phyloP scores from a whole-genome alignment of 2,888 invertebrate species.

The Cephonodes hylas region DNA sequence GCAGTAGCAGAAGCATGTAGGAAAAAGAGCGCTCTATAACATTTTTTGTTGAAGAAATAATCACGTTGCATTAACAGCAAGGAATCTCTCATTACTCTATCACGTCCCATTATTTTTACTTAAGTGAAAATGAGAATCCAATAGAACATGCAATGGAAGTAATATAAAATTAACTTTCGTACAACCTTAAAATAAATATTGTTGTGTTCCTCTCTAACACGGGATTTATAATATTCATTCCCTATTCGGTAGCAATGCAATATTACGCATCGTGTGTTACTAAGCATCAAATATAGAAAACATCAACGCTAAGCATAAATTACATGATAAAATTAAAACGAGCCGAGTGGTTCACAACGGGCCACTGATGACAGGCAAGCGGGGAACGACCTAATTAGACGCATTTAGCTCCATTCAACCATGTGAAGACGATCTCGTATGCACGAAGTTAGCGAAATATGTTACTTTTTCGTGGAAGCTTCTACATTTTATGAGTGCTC shows the following conservation, averaged over 20 bases:
- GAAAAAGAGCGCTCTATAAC: too few relatives aligned
- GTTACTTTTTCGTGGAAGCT: background rate
- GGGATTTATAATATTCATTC: too few relatives aligned
- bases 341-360: conserved; percentile 5
- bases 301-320: background rate
- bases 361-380: conserved; percentile 12
- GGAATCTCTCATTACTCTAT: too few relatives aligned
- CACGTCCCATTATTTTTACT: too few relatives aligned
- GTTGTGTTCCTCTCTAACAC: too few relatives aligned
- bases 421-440: background rate
- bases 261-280: background rate
- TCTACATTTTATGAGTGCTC: background rate
- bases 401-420: conserved; percentile 18
- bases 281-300: background rate
- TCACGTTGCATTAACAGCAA: too few relatives aligned
- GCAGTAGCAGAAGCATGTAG: too few relatives aligned
- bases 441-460: background rate
- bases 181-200: too few relatives aligned
- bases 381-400: conserved; percentile 24
- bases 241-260: background rate
- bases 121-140: too few relatives aligned
- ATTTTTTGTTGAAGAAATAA: too few relatives aligned
- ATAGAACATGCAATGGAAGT: too few relatives aligned
- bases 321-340: conserved; percentile 4
- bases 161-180: too few relatives aligned